phyloP scores from a whole-genome alignment of 2,797 vertebrate genomes.

The Periophthalmus magnuspinnatus region DNA sequence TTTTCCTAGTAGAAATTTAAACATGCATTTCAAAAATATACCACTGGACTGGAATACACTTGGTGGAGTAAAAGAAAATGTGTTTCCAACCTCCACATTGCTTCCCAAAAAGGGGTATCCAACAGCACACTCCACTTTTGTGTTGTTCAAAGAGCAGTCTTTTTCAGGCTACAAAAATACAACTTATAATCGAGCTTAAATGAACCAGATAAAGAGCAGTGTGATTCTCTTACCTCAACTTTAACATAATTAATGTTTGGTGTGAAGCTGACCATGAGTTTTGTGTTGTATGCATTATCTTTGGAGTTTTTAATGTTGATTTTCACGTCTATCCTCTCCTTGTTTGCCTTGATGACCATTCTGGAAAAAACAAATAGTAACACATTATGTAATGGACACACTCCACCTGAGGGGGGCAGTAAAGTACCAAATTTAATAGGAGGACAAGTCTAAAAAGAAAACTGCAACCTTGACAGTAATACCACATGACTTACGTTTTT shows the following conservation, averaged over 20 bases:
- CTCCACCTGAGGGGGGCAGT: constrained; percentile 54
- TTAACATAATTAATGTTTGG: constrained; percentile 91
- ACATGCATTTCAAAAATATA: constrained; percentile 12
- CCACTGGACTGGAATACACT: too few relatives aligned
- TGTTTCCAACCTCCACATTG: constrained; percentile 72
- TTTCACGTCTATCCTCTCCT: constrained; percentile 83
- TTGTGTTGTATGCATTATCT: constrained; percentile 95
- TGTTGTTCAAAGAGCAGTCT: constrained; percentile 80
- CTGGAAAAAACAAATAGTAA: constrained; percentile 46
- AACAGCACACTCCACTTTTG: constrained; percentile 85
- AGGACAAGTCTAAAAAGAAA: background rate
- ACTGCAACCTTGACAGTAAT: background rate
- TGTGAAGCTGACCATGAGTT: constrained; percentile 83
- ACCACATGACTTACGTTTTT: constrained; percentile 62
- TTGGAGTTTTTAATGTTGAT: constrained; percentile 83
- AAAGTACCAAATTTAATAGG: background rate
- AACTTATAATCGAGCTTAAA: constrained; percentile 2
- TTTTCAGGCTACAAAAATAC: constrained; percentile 79
- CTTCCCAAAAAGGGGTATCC: constrained; percentile 91
- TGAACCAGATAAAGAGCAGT: background rate
- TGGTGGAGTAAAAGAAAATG: background rate
- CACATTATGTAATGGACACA: constrained; percentile 14
- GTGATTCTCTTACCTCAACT: constrained; percentile 82
- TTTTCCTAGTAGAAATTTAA: constrained; percentile 75
- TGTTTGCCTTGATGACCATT: constrained; percentile 80